phyloP scores from a whole-genome alignment of 2,888 invertebrate species.

The Atethmia centrago region DNA sequence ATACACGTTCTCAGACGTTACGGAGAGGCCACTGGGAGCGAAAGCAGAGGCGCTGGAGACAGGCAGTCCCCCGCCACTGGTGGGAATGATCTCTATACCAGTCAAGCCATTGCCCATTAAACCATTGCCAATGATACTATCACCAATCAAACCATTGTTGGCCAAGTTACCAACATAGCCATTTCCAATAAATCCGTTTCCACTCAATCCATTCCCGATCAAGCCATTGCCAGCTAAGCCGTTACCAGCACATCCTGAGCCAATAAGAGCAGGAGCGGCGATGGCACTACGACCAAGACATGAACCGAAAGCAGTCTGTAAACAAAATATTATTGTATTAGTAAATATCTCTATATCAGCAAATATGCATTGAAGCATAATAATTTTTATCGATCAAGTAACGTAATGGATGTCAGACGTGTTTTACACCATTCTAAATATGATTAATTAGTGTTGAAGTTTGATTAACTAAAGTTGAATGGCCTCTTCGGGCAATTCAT shows the following conservation, averaged over 20 bases:
- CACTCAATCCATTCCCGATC: too few species aligned
- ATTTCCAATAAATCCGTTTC: background rate
- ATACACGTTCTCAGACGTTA: background rate
- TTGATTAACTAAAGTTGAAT: too few species aligned
- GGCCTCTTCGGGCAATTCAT: too few species aligned
- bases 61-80: background rate
- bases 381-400: too few species aligned
- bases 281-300: conserved; percentile 5
- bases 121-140: too few species aligned
- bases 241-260: conserved; percentile 18
- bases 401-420: too few species aligned
- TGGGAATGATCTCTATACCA: background rate
- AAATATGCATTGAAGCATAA: too few species aligned
- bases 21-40: background rate
- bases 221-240: background rate
- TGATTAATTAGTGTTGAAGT: too few species aligned
- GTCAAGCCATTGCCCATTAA: background rate
- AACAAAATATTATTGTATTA: background rate
- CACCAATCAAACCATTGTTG: background rate
- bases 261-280: background rate
- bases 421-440: too few species aligned
- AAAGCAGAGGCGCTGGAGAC: background rate
- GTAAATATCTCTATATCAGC: too few species aligned
- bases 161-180: background rate
- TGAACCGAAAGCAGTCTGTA: conserved; percentile 8